Percentiles rank a stretch among this genome's conserved stretches.
These are phyloP conservation scores for Ceryle rudis DNA, from an alignment of 2,797 vertebrate species.

Conservation along the genomic window DNA sequence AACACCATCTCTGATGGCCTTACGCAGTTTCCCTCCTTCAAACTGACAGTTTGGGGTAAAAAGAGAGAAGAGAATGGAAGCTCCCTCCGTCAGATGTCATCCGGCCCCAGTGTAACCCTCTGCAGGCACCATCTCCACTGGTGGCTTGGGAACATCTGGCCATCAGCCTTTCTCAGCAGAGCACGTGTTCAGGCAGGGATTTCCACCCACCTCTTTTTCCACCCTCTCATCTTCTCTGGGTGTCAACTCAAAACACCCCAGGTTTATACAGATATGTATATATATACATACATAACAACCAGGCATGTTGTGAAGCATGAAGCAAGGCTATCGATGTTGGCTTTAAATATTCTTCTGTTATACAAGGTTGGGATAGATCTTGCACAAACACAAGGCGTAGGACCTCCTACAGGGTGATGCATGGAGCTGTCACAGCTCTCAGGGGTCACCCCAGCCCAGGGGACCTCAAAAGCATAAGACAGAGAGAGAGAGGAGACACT, in stretches of 20 bases:
- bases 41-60: background rate
- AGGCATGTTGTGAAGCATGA: background rate
- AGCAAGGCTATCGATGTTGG: background rate
- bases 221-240: background rate
- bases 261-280: background rate
- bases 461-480: background rate
- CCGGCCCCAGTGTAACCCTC: background rate
- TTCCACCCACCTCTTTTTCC: background rate
- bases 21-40: background rate
- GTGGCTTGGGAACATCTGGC: background rate
- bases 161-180: background rate
- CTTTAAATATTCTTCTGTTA: background rate
- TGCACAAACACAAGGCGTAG: background rate
- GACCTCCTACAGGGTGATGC: background rate
- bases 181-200: background rate
- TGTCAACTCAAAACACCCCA: background rate
- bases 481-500: background rate
- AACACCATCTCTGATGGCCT: background rate
- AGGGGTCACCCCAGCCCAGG: background rate
- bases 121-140: background rate
- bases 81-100: background rate
- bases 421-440: background rate
- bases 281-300: background rate
- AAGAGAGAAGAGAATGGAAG: background rate
- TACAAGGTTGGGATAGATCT: background rate